These are phyloP conservation scores for Doris montereyensis DNA, from an alignment of 2,888 invertebrate species.

Conservation along the genomic window DNA sequence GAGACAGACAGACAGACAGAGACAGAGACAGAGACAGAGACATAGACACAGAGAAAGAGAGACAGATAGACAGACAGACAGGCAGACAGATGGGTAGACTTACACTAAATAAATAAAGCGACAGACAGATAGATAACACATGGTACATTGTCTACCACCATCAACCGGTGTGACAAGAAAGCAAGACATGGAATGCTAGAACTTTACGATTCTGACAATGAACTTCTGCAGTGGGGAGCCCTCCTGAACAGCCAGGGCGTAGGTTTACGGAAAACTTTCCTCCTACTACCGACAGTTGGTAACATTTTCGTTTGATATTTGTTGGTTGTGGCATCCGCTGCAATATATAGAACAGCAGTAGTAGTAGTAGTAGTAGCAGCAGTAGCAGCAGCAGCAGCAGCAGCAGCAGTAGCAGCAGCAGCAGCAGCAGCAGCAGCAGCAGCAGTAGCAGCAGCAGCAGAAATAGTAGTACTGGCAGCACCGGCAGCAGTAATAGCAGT, in stretches of 20 bases:
- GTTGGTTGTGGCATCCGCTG: constrained; percentile 93
- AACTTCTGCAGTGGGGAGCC: constrained; percentile 93
- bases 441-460: not conserved
- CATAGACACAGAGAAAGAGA: too few relatives aligned
- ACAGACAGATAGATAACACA: too few relatives aligned
- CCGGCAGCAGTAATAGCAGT: not conserved
- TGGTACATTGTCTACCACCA: too few relatives aligned
- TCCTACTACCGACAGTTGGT: constrained; percentile 92
- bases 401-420: not conserved
- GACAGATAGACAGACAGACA: too few relatives aligned
- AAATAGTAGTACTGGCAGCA: too few relatives aligned
- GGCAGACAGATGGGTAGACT: too few relatives aligned
- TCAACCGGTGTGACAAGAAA: too few relatives aligned
- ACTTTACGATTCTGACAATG: too few relatives aligned
- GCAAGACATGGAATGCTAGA: too few relatives aligned
- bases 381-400: not conserved
- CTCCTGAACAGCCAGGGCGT: constrained; percentile 96
- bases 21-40: too few relatives aligned
- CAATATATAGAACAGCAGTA: constrained; percentile 9
- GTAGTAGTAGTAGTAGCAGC: not conserved
- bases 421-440: not conserved
- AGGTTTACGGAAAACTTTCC: constrained; percentile 99
- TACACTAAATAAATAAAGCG: too few relatives aligned
- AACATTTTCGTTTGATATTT: constrained; percentile 86
- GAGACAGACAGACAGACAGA: too few relatives aligned